Percentiles rank a stretch among this genome's conserved stretches.
Evolutionary conservation across 2,888 invertebrate species (phyloP).

Genomic region (Eupelmus urozonus): DNA sequence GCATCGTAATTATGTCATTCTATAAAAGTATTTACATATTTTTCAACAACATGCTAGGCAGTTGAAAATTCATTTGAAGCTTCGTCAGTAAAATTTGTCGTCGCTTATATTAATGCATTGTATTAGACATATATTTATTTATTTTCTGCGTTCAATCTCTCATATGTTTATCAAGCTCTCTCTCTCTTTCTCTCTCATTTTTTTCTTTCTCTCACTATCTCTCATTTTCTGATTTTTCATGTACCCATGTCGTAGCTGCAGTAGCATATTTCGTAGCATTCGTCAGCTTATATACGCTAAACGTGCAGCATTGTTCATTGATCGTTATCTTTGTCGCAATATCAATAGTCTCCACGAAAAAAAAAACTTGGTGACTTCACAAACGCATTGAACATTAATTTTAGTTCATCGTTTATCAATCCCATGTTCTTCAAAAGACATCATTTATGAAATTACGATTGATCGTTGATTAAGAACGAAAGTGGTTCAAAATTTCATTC

Average conservation of each 20-base stretch:
- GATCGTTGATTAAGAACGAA: no score
- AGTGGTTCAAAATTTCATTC: neutral
- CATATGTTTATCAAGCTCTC: no score
- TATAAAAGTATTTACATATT: neutral
- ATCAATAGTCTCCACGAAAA: conserved; percentile 3
- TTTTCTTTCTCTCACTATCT: conserved; percentile 17
- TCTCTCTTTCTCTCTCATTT: no score
- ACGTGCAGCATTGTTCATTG: conserved; percentile 22
- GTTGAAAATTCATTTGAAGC: conserved; percentile 44
- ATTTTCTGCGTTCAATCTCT: conserved; percentile 27
- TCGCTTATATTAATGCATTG: conserved; percentile 51
- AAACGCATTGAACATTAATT: neutral
- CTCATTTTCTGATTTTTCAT: conserved; percentile 22
- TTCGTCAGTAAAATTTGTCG: conserved; percentile 32
- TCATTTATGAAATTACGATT: no score
- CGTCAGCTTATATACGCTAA: conserved; percentile 44
- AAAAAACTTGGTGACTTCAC: neutral
- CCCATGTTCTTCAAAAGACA: neutral
- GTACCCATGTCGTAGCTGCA: conserved; percentile 16
- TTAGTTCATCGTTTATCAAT: conserved; percentile 11
- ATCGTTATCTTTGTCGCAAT: conserved; percentile 32
- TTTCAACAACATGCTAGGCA: no score
- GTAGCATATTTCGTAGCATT: conserved; percentile 44
- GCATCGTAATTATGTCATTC: conserved; percentile 22
- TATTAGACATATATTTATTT: conserved; percentile 22